A percentile compares a stretch with the other conserved stretches of the same genome.
Evolutionary conservation across 1,140 invertebrate species (phyloP).

Genomic region (Cydia splendana): DNA sequence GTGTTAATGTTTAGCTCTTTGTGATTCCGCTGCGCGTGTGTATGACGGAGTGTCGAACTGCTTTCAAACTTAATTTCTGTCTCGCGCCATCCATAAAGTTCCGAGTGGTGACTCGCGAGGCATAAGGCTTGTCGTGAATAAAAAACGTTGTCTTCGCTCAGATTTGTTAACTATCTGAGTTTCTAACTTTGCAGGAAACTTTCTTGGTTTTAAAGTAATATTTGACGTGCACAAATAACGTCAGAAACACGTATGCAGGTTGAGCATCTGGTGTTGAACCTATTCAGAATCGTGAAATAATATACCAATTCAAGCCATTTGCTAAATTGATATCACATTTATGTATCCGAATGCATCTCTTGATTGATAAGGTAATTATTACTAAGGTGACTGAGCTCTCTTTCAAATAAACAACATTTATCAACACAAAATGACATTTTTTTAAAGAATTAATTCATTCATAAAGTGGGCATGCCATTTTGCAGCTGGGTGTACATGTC

Average conservation of each 20-base stretch:
- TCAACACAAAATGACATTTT: no score
- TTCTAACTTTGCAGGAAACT: constrained; percentile 19
- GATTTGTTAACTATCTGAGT: constrained; percentile 28
- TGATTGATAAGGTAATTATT: no score
- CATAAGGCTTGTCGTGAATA: constrained; percentile 49
- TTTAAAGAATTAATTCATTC: no score
- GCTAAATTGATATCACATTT: no score
- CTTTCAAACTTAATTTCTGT: constrained; percentile 70
- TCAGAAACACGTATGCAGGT: background rate
- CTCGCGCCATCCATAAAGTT: constrained; percentile 71
- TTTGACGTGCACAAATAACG: background rate
- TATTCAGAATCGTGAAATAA: background rate
- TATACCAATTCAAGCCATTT: background rate
- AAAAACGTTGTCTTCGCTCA: constrained; percentile 43
- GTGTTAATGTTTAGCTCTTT: constrained; percentile 73
- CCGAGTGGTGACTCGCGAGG: constrained; percentile 49
- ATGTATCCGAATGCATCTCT: no score
- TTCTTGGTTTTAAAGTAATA: constrained; percentile 22
- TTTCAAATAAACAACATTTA: no score
- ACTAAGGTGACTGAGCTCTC: no score
- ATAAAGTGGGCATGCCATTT: no score
- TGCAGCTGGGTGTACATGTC: no score
- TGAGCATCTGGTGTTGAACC: background rate
- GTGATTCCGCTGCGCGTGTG: constrained; percentile 58
- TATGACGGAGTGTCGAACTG: constrained; percentile 64